Percentiles rank a stretch among this genome's conserved stretches.
phyloP scores from a whole-genome alignment of 2,888 invertebrate genomes.

The Drosophila quinaria region DNA sequence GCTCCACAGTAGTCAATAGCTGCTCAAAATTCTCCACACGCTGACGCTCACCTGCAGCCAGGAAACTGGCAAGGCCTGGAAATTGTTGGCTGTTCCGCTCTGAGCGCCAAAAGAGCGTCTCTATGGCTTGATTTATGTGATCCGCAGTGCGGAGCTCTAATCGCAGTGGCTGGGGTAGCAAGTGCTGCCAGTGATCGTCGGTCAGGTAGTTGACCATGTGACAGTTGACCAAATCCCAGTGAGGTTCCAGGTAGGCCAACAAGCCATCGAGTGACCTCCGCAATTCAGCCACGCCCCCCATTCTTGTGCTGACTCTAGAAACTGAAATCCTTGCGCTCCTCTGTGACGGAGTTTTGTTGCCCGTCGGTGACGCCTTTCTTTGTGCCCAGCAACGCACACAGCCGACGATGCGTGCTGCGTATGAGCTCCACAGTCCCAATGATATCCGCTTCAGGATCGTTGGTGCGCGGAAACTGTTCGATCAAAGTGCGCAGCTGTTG shows the following conservation, averaged over 20 bases:
- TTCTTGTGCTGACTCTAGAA: slow-evolving; percentile 60
- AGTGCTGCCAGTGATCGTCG: slow-evolving; percentile 88
- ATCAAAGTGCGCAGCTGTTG: slow-evolving; percentile 88
- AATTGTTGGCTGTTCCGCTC: slow-evolving; percentile 30
- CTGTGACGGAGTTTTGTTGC: not conserved
- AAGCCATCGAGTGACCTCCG: slow-evolving; percentile 86
- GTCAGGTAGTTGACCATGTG: slow-evolving; percentile 92
- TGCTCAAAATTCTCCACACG: slow-evolving; percentile 59
- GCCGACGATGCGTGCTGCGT: slow-evolving; percentile 89
- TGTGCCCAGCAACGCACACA: slow-evolving; percentile 88
- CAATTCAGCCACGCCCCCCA: slow-evolving; percentile 67
- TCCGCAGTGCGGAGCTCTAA: slow-evolving; percentile 85
- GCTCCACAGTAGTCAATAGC: slow-evolving; percentile 81
- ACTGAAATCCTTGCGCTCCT: slow-evolving; percentile 69
- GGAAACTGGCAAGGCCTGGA: slow-evolving; percentile 59
- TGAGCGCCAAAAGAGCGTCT: slow-evolving; percentile 86
- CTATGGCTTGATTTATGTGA: slow-evolving; percentile 86
- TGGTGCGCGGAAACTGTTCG: slow-evolving; percentile 88
- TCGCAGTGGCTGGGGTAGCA: slow-evolving; percentile 87
- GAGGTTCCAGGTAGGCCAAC: slow-evolving; percentile 87
- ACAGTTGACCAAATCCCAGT: slow-evolving; percentile 89
- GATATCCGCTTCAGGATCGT: slow-evolving; percentile 89
- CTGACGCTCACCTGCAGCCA: slow-evolving; percentile 52
- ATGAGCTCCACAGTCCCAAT: slow-evolving; percentile 88
- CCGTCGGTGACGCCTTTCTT: slow-evolving; percentile 28